Evolutionary conservation across 2,113 vertebrate genomes (phyloP).

Genomic region (Tyto alba): DNA sequence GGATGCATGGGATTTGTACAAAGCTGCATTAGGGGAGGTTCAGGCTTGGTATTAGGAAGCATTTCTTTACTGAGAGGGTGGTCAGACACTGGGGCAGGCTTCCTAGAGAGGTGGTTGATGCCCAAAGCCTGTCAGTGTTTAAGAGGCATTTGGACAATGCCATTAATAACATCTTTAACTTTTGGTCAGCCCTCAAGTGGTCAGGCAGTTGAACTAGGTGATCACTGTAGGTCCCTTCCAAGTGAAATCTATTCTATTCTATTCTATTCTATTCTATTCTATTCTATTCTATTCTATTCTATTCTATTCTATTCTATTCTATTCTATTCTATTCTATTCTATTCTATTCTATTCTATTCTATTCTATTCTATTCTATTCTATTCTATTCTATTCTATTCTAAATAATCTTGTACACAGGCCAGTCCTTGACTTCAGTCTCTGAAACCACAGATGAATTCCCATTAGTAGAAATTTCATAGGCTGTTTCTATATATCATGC

Average conservation of each 20-base stretch:
- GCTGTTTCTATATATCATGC: background rate
- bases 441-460: background rate
- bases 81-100: background rate
- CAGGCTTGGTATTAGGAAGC: background rate
- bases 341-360: background rate
- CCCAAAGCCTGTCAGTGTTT: too few relatives aligned
- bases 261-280: background rate
- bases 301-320: background rate
- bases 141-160: background rate
- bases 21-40: background rate
- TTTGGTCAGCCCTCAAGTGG: background rate
- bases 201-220: background rate
- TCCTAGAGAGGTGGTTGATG: background rate
- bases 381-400: too few relatives aligned
- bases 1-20: background rate
- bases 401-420: background rate
- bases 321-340: background rate
- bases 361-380: background rate
- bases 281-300: background rate
- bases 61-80: background rate
- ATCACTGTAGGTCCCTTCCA: accelerated
- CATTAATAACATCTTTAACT: background rate
- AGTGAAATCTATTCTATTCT: background rate
- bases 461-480: background rate
- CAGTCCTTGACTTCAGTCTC: background rate